Conservation (phyloP, 1,140 invertebrate species). For the Aphidius ervi region DNA sequence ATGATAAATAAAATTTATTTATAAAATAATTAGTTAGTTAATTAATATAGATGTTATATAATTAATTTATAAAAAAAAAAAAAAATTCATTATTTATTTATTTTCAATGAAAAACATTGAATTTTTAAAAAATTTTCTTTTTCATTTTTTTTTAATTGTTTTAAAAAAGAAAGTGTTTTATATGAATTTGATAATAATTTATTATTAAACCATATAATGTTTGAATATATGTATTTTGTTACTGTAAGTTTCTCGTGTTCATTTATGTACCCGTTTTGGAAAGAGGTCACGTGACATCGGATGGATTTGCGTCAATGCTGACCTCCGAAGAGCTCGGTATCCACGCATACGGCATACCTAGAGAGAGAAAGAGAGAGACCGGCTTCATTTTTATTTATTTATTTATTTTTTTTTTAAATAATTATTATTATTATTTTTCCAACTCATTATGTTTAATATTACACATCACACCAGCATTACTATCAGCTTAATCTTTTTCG, state of each 20-base stretch:
- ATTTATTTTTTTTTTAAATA: too few species aligned
- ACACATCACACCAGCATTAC: too few species aligned
- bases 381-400: too few species aligned
- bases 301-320: constrained; percentile 52
- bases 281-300: constrained; percentile 43
- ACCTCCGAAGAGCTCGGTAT: constrained; percentile 43
- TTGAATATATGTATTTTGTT: not conserved
- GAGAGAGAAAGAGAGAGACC: constrained; percentile 25
- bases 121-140: not conserved
- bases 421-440: too few species aligned
- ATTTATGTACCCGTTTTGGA: constrained; percentile 19
- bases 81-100: not conserved
- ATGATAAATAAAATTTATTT: too few species aligned
- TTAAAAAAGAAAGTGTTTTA: not conserved
- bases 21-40: too few species aligned
- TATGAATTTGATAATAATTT: not conserved
- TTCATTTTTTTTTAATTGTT: not conserved
- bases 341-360: constrained; percentile 31
- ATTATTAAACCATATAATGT: constrained; percentile 1
- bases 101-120: constrained; percentile 30
- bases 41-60: too few species aligned
- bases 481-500: too few species aligned
- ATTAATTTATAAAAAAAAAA: too few species aligned
- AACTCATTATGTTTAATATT: too few species aligned
- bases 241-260: not conserved